phyloP scores from a whole-genome alignment of 2,888 invertebrate species.

The Habrosyne pyritoides region DNA sequence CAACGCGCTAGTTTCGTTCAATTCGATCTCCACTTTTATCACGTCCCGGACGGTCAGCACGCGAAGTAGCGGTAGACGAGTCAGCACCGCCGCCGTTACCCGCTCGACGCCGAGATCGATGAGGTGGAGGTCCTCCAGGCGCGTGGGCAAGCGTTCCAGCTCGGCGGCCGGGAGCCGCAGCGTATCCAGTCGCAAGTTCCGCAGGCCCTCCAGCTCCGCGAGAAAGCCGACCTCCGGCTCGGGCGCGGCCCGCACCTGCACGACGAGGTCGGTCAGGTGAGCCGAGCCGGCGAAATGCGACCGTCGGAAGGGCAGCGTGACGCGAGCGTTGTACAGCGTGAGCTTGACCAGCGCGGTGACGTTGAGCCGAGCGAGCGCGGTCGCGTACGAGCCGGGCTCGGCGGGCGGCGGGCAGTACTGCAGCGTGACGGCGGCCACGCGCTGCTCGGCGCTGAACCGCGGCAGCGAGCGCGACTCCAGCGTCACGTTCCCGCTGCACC shows the following conservation, averaged over 20 bases:
- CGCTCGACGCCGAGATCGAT: not conserved
- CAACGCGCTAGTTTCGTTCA: not conserved
- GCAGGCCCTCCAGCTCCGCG: not conserved
- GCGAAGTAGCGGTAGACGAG: constrained; percentile 2
- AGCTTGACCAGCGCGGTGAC: not conserved
- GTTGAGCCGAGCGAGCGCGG: not conserved
- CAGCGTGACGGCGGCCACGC: not conserved
- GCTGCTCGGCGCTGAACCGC: not conserved
- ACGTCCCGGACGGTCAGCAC: not conserved
- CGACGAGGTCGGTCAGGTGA: not conserved
- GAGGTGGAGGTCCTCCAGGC: not conserved
- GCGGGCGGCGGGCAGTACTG: not conserved
- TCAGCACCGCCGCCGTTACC: not conserved
- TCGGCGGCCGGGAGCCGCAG: not conserved
- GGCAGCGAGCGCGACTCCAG: not conserved
- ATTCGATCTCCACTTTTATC: not conserved
- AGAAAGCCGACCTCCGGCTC: not conserved
- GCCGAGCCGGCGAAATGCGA: not conserved
- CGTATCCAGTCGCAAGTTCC: not conserved
- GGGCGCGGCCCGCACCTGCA: not conserved
- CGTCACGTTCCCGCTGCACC: constrained; percentile 1
- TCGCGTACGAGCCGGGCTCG: not conserved
- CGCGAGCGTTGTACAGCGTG: not conserved
- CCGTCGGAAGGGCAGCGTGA: too few relatives aligned
- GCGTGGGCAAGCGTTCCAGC: constrained; percentile 5